phyloP scores from a whole-genome alignment of 2,888 invertebrate genomes.

The Scaptomyza cyrtandrae region DNA sequence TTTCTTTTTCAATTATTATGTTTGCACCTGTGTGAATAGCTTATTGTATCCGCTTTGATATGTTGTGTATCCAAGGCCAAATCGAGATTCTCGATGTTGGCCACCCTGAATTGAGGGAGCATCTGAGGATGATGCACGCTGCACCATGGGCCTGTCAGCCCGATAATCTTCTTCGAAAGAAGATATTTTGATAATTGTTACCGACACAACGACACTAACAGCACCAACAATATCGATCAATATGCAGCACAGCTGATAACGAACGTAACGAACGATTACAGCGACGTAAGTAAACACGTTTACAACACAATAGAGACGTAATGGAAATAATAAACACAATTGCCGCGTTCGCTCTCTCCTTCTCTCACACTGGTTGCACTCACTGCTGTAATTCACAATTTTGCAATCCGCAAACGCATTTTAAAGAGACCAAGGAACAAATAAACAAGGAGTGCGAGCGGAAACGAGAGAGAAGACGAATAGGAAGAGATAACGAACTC shows the following conservation, averaged over 20 bases:
- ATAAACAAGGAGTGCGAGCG: constrained; percentile 4
- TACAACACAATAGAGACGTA: constrained; percentile 10
- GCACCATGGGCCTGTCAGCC: constrained; percentile 85
- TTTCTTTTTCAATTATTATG: neutral
- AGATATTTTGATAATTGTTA: constrained; percentile 83
- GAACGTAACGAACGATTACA: neutral
- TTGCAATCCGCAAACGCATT: constrained; percentile 34
- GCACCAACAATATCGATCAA: constrained; percentile 45
- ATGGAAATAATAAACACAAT: constrained; percentile 23
- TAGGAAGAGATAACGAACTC: constrained; percentile 27
- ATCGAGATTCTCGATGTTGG: constrained; percentile 84
- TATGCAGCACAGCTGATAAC: constrained; percentile 33
- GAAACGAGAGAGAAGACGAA: constrained; percentile 7
- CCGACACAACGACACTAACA: constrained; percentile 62
- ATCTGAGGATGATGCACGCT: constrained; percentile 85
- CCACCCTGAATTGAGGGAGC: constrained; percentile 84
- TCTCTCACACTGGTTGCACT: constrained; percentile 32
- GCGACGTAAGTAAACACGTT: constrained; percentile 5
- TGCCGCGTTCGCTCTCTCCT: constrained; percentile 5
- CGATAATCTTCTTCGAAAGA: constrained; percentile 85
- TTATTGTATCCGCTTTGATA: constrained; percentile 85
- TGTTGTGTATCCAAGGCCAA: constrained; percentile 85
- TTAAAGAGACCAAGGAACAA: constrained; percentile 12
- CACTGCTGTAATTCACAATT: constrained; percentile 28
- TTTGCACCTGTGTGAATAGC: constrained; percentile 84